Evolutionary conservation across 2,113 vertebrate genomes (phyloP).

Genomic region (Columbina picui): DNA sequence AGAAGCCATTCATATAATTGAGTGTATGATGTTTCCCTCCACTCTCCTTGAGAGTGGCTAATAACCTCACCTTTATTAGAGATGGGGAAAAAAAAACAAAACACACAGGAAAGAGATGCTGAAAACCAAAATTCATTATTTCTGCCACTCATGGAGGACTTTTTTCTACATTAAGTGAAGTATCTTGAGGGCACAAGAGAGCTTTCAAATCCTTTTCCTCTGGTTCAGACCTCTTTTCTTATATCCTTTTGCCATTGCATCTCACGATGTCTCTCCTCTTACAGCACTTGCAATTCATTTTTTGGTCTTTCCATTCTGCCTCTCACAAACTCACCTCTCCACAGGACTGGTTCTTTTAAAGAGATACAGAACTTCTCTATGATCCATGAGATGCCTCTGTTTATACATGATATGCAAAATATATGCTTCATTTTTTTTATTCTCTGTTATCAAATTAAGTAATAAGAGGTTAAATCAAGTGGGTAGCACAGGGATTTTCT

Average conservation of each 20-base stretch:
- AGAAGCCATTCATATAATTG: background rate
- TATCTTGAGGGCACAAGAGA: slow-evolving; percentile 18
- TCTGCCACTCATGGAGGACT: slow-evolving; percentile 26
- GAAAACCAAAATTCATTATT: slow-evolving; percentile 53
- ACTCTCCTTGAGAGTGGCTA: background rate
- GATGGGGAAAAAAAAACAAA: background rate
- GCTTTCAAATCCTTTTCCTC: slow-evolving; percentile 33
- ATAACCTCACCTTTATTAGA: slow-evolving; percentile 44
- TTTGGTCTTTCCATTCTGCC: background rate
- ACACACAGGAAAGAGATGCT: slow-evolving; percentile 10
- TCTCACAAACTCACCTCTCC: background rate
- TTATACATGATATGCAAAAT: background rate
- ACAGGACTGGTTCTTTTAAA: background rate
- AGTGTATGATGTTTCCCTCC: background rate
- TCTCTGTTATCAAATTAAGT: background rate
- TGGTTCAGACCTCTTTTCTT: background rate
- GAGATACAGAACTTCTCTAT: background rate
- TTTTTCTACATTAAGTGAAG: slow-evolving; percentile 12
- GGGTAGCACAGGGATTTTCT: background rate
- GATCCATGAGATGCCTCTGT: background rate
- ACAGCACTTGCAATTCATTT: background rate
- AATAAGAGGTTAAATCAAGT: background rate
- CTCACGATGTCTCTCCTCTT: background rate
- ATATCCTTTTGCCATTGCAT: background rate
- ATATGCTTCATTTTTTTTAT: background rate